phyloP scores from a whole-genome alignment of 2,113 vertebrate genomes.

The Ahaetulla prasina region DNA sequence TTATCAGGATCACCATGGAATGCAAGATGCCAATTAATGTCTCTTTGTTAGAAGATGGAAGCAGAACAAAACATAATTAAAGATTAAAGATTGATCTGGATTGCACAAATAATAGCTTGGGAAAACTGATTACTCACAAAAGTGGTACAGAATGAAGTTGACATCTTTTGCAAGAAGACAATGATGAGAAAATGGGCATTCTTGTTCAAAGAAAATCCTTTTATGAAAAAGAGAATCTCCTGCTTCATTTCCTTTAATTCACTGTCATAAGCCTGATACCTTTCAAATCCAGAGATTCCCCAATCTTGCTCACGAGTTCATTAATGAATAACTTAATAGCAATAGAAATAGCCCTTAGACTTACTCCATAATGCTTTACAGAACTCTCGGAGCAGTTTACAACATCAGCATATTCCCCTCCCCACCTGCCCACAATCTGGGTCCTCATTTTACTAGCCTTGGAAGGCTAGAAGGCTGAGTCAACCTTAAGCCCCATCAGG shows the following conservation, averaged over 20 bases:
- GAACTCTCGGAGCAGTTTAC: background rate
- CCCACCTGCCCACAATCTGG: background rate
- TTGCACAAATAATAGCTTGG: background rate
- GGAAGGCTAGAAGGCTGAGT: background rate
- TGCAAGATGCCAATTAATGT: conserved; percentile 35
- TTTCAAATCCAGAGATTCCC: background rate
- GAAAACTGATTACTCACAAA: background rate
- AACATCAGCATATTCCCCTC: background rate
- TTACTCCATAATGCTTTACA: background rate
- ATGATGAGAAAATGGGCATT: background rate
- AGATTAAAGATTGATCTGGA: background rate
- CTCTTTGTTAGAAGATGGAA: background rate
- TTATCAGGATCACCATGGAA: conserved; percentile 24
- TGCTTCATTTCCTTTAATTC: background rate
- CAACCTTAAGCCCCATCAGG: background rate
- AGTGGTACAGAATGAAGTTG: background rate
- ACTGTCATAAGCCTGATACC: background rate
- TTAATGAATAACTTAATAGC: background rate
- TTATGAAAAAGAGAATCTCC: background rate
- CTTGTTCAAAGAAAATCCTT: background rate
- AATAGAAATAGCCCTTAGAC: background rate
- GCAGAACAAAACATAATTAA: background rate
- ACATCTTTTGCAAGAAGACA: background rate
- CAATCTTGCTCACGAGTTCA: background rate
- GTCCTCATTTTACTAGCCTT: background rate